phyloP scores from a whole-genome alignment of 2,888 invertebrate genomes.

The Neria commutata region DNA sequence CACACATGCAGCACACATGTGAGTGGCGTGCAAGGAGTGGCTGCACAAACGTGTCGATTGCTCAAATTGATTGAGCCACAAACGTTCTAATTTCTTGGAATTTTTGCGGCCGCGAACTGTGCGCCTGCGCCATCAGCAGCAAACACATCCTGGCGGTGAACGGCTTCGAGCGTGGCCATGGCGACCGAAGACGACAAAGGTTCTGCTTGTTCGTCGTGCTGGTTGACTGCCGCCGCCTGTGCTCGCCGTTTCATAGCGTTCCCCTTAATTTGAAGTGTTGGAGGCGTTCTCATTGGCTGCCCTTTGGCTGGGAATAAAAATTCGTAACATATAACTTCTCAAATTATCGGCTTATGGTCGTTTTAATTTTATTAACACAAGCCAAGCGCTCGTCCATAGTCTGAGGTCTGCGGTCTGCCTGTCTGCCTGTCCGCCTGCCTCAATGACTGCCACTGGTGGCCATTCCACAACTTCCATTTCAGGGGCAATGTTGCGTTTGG shows the following conservation, averaged over 20 bases:
- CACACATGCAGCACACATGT: not conserved
- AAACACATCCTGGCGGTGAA: too few species aligned
- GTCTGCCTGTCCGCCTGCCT: conserved; percentile 4
- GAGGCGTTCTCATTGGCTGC: not conserved
- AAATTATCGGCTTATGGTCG: conserved; percentile 52
- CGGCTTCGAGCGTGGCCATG: too few species aligned
- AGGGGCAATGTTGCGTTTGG: conserved; percentile 26
- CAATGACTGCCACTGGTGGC: conserved; percentile 8
- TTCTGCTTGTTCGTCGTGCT: not conserved
- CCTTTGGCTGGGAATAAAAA: not conserved
- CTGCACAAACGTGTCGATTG: not conserved
- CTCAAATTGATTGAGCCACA: not conserved
- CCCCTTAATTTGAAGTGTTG: not conserved
- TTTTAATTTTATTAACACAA: conserved; percentile 53
- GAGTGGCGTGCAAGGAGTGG: not conserved
- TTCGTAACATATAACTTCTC: conserved; percentile 12
- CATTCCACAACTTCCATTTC: conserved; percentile 22
- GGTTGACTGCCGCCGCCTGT: not conserved
- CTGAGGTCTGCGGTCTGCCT: conserved; percentile 44
- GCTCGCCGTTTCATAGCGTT: not conserved
- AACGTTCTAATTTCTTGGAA: too few species aligned
- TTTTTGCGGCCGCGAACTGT: not conserved
- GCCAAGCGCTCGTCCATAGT: too few species aligned
- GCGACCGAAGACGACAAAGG: not conserved
- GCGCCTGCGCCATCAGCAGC: not conserved